Percentiles rank a stretch among this genome's conserved stretches.
These are phyloP conservation scores for Urocyon cinereoargenteus DNA, from an alignment of 2,797 vertebrate species.

Conservation along the genomic window DNA sequence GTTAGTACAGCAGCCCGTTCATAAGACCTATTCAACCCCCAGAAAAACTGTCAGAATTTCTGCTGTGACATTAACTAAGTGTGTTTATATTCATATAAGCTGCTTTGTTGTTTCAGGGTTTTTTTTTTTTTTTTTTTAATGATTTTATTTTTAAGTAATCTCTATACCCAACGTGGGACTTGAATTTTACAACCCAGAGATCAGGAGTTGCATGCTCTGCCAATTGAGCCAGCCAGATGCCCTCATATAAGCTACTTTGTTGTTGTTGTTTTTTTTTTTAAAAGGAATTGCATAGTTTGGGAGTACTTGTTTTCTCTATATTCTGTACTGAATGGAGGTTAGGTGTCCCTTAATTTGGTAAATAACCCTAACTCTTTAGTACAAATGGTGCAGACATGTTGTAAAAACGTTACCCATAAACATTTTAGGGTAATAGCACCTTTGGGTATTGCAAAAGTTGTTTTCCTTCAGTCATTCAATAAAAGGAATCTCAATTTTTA, in stretches of 20 bases:
- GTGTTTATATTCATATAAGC: not conserved
- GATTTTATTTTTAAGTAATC: not conserved
- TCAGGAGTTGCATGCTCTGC: not conserved
- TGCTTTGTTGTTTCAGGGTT: not conserved
- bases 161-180: not conserved
- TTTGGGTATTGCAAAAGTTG: not conserved
- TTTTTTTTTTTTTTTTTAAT: too few relatives aligned
- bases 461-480: not conserved
- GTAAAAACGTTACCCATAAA: not conserved
- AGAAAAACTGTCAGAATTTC: slow-evolving; percentile 41
- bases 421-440: not conserved
- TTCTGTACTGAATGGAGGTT: not conserved
- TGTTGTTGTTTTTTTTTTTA: too few relatives aligned
- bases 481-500: not conserved
- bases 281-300: not conserved
- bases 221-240: not conserved
- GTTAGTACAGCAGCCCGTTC: not conserved
- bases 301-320: not conserved
- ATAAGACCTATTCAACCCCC: not conserved
- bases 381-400: not conserved
- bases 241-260: not conserved
- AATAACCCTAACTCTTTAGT: not conserved
- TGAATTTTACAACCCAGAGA: not conserved
- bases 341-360: slow-evolving; percentile 7
- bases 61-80: not conserved